Evolutionary conservation across 2,113 vertebrate species (phyloP).

Genomic region (Pimephales promelas): DNA sequence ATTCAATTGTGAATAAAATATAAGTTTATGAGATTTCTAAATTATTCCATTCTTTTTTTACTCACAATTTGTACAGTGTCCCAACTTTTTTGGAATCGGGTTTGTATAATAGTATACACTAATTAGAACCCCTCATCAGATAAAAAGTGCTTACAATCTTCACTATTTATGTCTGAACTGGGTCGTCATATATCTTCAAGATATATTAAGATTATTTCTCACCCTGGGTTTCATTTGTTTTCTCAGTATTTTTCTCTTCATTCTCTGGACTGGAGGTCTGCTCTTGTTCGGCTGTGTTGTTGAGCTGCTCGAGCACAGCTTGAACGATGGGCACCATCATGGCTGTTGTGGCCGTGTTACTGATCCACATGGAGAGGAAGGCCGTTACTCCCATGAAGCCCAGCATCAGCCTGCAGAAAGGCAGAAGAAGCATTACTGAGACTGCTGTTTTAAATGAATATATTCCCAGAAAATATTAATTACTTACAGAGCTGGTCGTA

Average conservation of each 20-base stretch:
- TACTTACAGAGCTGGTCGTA: constrained; percentile 89
- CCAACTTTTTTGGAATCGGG: too few species aligned
- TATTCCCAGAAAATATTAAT: not conserved
- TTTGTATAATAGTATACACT: too few species aligned
- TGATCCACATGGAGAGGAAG: constrained; percentile 99
- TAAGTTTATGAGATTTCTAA: too few species aligned
- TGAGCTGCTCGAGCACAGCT: constrained; percentile 88
- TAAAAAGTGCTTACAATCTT: not conserved
- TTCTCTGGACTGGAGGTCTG: not conserved
- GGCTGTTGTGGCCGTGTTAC: constrained; percentile 94
- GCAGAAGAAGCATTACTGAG: not conserved
- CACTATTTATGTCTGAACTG: too few species aligned
- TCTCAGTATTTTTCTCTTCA: constrained; percentile 44
- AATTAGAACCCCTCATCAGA: not conserved
- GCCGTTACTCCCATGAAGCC: constrained; percentile 94
- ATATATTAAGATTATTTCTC: constrained; percentile 43
- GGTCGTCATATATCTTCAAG: not conserved
- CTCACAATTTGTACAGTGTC: too few species aligned
- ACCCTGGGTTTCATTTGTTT: constrained; percentile 45
- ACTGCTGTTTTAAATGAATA: not conserved
- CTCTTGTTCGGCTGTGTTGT: constrained; percentile 35
- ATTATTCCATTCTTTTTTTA: too few species aligned
- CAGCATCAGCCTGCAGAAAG: constrained; percentile 85
- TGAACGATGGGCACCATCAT: constrained; percentile 98
- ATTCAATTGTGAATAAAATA: too few species aligned